Evolutionary conservation across 2,113 vertebrate species (phyloP), one percentile per base, ranked within the genome.

Genomic region (Arothron firmamentum): DNA sequence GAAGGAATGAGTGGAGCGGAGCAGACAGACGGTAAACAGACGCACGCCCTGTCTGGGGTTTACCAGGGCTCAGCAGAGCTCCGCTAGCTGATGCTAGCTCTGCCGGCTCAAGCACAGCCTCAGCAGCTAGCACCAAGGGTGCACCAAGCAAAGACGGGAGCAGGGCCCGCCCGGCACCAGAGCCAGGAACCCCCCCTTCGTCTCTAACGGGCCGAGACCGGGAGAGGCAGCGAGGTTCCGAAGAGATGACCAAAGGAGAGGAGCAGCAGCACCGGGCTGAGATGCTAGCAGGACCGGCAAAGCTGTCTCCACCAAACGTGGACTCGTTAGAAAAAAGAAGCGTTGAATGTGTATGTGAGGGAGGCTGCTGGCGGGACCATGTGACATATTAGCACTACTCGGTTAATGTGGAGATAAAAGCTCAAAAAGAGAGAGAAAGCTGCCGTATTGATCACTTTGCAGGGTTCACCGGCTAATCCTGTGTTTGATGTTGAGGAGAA

Each of bases 11-110:
- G 61, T 38, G n/a, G 63, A 20, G 63, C 67, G 48, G 57, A 64
- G 77, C 69, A 84, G 73, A 72, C 81, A 78, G 79, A 84, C 54
- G 6, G 77, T 86, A 85, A 86, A 85, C 75, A 85, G 82, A 85
- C 75, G 75, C 75, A 85, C 78, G 1, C 84, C 78, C 77, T 67
- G 79, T 86, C 80, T 86, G 82, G 73, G 73, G 70, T 73, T 67
- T 70, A 59, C 56, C 74, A 71, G 61, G 56, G 54, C 64, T 77
- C 21, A 10, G 70, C 63, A 67, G 70, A 87, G 74, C 76, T 81
- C 75, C 23, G 71, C 59, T 56, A 57, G 67, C 64, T 41, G 3
- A 28, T 71, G 80, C 79, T 81, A 81, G 85, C 74, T 45, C 62
- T 56, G 48, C 59, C 65, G 53, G 60, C 47, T 67, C 69, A 71